Evolutionary conservation across 2,888 invertebrate species (phyloP), one percentile per base, ranked within the genome.

Genomic region (Ochlodes sylvanus): DNA sequence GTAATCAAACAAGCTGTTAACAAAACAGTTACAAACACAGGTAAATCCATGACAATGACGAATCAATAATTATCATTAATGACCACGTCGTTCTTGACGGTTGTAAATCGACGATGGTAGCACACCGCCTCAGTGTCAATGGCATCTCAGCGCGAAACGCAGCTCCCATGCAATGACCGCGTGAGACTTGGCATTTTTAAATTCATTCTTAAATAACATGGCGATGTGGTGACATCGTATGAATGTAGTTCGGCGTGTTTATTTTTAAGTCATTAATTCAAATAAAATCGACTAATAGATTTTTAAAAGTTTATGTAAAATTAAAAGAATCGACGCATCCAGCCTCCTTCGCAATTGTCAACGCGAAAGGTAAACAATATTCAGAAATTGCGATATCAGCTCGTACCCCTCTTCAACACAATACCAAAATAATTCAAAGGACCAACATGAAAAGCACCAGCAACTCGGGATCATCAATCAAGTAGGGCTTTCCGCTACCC

Each of bases 131-230:
- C 67, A 67, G 44, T 60, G 61, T 55, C 67, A 67, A 67, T 67
- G 60, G 60, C 67, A 55, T 54, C 19, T n/a, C n/a, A 19, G 2
- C 19, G 67, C 32, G 67, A 61, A 67, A 67, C 55, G 27, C 54
- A 19, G 19, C 34, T 34, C 19, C 34, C 66, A 61, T 54, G 54
- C 66, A 66, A 54, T 63, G 68, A 73, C 69, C 69, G 70, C 70
- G 67, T 71, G 75, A 70, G 71, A 69, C 69, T 60, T 55, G 69
- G 63, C 38, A 62, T 58, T 56, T 55, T 58, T 57, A 58, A 50
- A 57, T 64, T 57, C 64, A 57, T 64, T 65, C 58, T 27, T 58
- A 52, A 41, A 50, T 41, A 27, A 15, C 15, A 47, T 21, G n/a
- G 34, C 32, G 34, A 44, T 17, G 17, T 34, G 38, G 12, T 50